Conservation (phyloP, 2,888 invertebrate genomes). For the Electrophaes corylata region DNA sequence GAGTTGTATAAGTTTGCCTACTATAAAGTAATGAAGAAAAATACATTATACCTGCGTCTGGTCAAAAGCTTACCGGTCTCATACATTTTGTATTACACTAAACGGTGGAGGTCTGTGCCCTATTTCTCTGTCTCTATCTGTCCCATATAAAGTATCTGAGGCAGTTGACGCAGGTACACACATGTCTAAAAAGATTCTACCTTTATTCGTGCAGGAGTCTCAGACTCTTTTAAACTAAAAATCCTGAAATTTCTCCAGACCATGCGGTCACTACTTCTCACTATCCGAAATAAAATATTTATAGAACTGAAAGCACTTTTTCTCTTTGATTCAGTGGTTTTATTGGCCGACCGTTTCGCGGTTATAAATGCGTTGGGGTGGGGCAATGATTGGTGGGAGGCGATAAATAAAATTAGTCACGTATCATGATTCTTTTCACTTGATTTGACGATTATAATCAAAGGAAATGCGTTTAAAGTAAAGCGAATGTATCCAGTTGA, state of each 20-base stretch:
- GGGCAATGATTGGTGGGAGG: constrained; percentile 24
- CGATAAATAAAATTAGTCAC: constrained; percentile 80
- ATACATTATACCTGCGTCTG: too few species aligned
- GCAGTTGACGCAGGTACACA: too few species aligned
- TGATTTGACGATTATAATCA: constrained; percentile 40
- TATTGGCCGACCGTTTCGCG: constrained; percentile 78
- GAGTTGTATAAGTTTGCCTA: too few species aligned
- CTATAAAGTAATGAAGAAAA: too few species aligned
- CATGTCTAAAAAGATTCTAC: too few species aligned
- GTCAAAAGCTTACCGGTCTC: too few species aligned
- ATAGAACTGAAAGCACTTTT: constrained; percentile 81
- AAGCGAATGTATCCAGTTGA: too few species aligned
- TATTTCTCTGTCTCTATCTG: too few species aligned
- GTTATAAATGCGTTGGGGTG: constrained; percentile 73
- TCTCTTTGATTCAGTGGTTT: constrained; percentile 84
- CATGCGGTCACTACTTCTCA: constrained; percentile 67
- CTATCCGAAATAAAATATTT: constrained; percentile 84
- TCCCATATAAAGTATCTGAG: too few species aligned
- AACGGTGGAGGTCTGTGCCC: too few species aligned
- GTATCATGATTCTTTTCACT: constrained; percentile 68
- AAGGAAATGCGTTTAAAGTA: not conserved
- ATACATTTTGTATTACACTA: too few species aligned
- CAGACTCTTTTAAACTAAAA: not conserved
- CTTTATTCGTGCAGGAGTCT: too few species aligned
- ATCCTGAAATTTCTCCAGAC: constrained; percentile 1